phyloP scores from a whole-genome alignment of 2,113 vertebrate species.

The Dipodomys ordii region DNA sequence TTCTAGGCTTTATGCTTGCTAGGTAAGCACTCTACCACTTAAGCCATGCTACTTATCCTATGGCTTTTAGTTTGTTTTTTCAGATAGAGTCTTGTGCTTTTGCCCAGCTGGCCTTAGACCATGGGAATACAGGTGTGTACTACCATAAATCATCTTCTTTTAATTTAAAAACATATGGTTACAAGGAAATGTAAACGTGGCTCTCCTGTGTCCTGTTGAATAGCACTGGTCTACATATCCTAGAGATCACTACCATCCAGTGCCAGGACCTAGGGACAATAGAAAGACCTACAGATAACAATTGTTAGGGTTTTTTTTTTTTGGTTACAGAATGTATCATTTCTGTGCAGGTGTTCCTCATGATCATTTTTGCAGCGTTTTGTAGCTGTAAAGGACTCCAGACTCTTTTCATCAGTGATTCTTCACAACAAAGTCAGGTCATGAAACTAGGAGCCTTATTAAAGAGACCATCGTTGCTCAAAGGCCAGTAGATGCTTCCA shows the following conservation, averaged over 20 bases:
- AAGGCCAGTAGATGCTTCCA: not conserved
- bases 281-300: not conserved
- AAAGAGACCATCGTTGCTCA: not conserved
- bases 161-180: not conserved
- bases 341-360: not conserved
- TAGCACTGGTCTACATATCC: not conserved
- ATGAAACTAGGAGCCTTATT: slow-evolving; percentile 21
- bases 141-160: too few relatives aligned
- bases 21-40: too few relatives aligned
- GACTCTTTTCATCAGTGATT: slow-evolving; percentile 18
- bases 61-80: too few relatives aligned
- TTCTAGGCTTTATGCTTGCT: too few relatives aligned
- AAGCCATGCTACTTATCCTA: too few relatives aligned
- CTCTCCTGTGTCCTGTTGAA: not conserved
- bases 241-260: not conserved
- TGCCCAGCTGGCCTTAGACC: too few relatives aligned
- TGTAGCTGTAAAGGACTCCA: slow-evolving; percentile 57
- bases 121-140: too few relatives aligned
- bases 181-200: not conserved
- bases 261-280: not conserved
- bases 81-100: too few relatives aligned
- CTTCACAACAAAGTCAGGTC: not conserved
- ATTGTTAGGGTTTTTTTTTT: slow-evolving; percentile 37
- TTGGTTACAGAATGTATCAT: not conserved
- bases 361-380: slow-evolving; percentile 40